These are phyloP conservation scores for Agrotis clavis DNA, from an alignment of 2,888 invertebrate species.

Conservation along the genomic window DNA sequence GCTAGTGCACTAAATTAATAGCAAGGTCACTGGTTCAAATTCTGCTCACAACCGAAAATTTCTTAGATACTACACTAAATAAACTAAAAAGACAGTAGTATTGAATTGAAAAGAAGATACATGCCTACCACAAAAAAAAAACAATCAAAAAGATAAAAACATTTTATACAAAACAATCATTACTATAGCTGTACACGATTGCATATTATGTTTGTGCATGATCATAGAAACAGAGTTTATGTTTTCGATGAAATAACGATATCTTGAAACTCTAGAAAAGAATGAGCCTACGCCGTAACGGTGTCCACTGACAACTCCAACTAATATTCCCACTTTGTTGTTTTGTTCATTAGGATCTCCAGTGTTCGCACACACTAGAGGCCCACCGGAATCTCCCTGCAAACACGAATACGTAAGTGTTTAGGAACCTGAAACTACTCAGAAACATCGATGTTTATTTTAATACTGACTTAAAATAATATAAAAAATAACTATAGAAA, in stretches of 20 bases:
- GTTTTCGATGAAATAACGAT: constrained; percentile 47
- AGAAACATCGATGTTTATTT: too few relatives aligned
- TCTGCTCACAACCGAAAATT: too few relatives aligned
- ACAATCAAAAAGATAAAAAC: constrained; percentile 41
- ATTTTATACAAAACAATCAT: constrained; percentile 29
- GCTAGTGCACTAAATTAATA: too few relatives aligned
- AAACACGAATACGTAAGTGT: constrained; percentile 17
- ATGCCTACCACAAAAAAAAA: constrained; percentile 9
- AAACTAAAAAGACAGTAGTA: not conserved
- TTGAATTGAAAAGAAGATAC: constrained; percentile 1
- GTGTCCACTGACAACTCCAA: constrained; percentile 69
- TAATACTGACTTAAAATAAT: too few relatives aligned
- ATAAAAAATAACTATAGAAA: too few relatives aligned
- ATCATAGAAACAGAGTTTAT: not conserved
- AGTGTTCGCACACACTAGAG: constrained; percentile 75
- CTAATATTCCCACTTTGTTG: constrained; percentile 69
- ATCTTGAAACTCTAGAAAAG: constrained; percentile 72
- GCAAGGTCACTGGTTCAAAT: too few relatives aligned
- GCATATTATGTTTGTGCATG: constrained; percentile 13
- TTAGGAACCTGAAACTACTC: too few relatives aligned
- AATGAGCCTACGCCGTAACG: constrained; percentile 42
- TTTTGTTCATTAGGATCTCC: constrained; percentile 70
- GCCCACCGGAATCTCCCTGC: constrained; percentile 84
- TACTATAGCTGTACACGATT: constrained; percentile 6
- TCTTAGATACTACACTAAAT: too few relatives aligned